Conservation (phyloP, 2,113 vertebrate genomes). For the Brachypteracias leptosomus region DNA sequence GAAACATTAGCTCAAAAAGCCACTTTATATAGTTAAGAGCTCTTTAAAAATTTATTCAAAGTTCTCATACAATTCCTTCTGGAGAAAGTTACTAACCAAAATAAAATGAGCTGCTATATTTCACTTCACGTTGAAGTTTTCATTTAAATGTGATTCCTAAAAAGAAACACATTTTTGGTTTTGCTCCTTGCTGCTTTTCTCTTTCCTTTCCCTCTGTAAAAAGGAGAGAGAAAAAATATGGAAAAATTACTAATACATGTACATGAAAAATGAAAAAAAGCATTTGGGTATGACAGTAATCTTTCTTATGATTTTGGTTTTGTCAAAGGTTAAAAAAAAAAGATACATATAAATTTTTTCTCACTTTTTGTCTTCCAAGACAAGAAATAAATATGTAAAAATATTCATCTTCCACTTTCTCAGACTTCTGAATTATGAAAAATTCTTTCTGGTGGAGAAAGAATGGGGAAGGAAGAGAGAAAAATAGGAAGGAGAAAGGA, state of each 20-base stretch:
- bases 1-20: not conserved
- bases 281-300: not conserved
- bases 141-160: not conserved
- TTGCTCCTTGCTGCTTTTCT: not conserved
- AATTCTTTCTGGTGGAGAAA: not conserved
- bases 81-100: not conserved
- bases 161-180: not conserved
- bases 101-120: not conserved
- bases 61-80: not conserved
- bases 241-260: not conserved
- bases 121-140: not conserved
- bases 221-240: not conserved
- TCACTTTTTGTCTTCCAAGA: not conserved
- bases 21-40: not conserved
- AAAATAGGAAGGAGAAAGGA: not conserved
- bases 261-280: not conserved
- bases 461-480: not conserved
- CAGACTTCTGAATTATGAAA: not conserved
- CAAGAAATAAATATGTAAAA: not conserved
- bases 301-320: not conserved
- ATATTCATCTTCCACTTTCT: not conserved
- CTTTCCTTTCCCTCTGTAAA: not conserved
- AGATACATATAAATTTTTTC: no score
- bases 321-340: not conserved
- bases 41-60: not conserved